Evolutionary conservation across 1,140 invertebrate species (phyloP), one percentile per base, ranked within the genome.

Genomic region (Leptopilina clavipes): DNA sequence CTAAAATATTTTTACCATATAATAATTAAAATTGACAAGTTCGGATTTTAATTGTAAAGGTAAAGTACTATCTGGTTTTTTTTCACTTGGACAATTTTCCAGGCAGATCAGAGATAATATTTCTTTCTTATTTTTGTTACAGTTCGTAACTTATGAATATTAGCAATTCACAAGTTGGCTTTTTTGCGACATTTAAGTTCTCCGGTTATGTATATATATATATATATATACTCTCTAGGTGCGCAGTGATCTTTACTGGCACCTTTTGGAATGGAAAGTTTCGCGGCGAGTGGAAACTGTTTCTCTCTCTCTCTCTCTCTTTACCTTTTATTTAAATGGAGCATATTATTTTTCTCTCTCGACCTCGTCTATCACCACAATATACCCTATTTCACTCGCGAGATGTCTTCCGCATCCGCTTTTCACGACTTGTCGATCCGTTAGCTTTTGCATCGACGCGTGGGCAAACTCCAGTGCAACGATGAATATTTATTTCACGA

Each of bases 351-450:
- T 59, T 59, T 14, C 56, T 25, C 22, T 9, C 14, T 31, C 22
- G 56, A 59, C 19, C 56, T 59, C 56, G 56, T 25, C 19, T 22
- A 59, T 59, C 19, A 25, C 56, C 8, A 40, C 37, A 40, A 40
- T 12, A 59, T 59, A 14, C 56, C 56, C 56, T 59, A 7, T 59
- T 59, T 59, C 19, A 40, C 37, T 9, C 25, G 25, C 54, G 6
- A 22, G n/a, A n/a, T 11, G 18, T 56, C 56, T 59, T 59, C 56
- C 56, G 56, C 56, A 59, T 59, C 56, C 56, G 56, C 56, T 59
- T 59, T 59, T 59, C 56, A 59, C 56, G 56, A 59, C 56, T 59
- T 59, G 56, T 59, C 19, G 56, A 59, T 59, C 56, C 56, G 56
- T 59, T 59, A 59, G 19, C 56, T 40, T 40, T 59, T 59, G 56